phyloP scores from a whole-genome alignment of 2,113 vertebrate genomes.

The Myrmecobius fasciatus region DNA sequence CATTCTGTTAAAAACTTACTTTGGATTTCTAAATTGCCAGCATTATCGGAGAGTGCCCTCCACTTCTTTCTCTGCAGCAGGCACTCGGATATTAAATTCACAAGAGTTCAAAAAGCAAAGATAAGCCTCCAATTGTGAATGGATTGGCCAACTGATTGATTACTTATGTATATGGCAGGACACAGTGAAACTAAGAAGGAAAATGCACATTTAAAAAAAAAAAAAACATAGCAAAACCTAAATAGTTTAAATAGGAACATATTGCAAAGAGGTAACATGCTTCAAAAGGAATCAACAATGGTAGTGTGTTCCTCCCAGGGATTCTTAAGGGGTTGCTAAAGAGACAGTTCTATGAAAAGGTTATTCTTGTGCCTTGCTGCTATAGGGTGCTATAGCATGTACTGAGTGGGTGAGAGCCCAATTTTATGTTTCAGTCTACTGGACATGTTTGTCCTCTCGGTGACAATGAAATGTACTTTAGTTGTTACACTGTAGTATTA shows the following conservation, averaged over 20 bases:
- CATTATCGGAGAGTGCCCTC: constrained; percentile 24
- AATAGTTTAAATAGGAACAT: neutral
- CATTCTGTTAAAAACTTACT: neutral
- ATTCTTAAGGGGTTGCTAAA: constrained; percentile 39
- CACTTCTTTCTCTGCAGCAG: constrained; percentile 38
- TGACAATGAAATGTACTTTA: constrained; percentile 80
- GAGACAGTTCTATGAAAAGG: constrained; percentile 21
- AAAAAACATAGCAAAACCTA: neutral
- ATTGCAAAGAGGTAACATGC: neutral
- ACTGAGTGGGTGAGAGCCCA: constrained; percentile 52
- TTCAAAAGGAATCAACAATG: constrained; percentile 6
- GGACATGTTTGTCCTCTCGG: constrained; percentile 72
- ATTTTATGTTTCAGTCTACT: constrained; percentile 72
- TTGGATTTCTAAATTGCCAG: constrained; percentile 20
- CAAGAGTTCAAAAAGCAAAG: constrained; percentile 39
- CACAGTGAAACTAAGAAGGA: neutral
- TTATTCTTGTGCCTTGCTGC: constrained; percentile 37
- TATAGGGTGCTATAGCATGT: neutral
- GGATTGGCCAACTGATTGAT: neutral
- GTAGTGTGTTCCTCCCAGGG: neutral
- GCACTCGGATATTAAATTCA: constrained; percentile 9
- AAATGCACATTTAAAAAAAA: neutral
- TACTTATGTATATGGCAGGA: neutral
- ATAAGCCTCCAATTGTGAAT: constrained; percentile 9
- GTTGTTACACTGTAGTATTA: constrained; percentile 81